Evolutionary conservation across 2,797 vertebrate species (phyloP).

Genomic region (Eidolon dupreanum): DNA sequence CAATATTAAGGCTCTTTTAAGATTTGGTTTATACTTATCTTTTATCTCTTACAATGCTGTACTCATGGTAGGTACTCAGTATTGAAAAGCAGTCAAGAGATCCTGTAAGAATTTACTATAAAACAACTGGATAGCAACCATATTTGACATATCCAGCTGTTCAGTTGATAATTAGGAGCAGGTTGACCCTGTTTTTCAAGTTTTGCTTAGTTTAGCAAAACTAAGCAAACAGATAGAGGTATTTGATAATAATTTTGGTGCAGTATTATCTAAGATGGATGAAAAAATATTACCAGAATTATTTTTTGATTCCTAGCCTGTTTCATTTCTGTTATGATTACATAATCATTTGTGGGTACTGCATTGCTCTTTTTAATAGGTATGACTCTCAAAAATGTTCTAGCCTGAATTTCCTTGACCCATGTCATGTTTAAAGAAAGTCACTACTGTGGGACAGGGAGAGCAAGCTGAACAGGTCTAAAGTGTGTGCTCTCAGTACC

Average conservation of each 20-base stretch:
- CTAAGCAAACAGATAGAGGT: not conserved
- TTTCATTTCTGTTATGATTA: conserved; percentile 28
- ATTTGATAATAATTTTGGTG: conserved; percentile 21
- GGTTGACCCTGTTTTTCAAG: not conserved
- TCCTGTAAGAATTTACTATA: not conserved
- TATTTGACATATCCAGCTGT: not conserved
- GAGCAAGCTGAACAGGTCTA: not conserved
- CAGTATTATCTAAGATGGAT: not conserved
- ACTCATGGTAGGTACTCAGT: not conserved
- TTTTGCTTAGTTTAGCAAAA: not conserved
- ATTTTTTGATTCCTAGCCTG: not conserved
- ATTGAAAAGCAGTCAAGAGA: not conserved
- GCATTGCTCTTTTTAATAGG: not conserved
- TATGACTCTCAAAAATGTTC: not conserved
- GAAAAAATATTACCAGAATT: not conserved
- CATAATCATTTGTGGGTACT: not conserved
- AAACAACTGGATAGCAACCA: not conserved
- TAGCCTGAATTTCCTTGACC: not conserved
- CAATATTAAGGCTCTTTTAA: conserved; percentile 25
- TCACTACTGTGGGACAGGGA: not conserved
- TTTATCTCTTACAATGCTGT: conserved; percentile 15
- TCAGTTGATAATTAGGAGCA: not conserved
- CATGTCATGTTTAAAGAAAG: not conserved
- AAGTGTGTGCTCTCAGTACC: not conserved
- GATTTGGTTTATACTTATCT: not conserved